A percentile compares a stretch with the other conserved stretches of the same genome.
Evolutionary conservation across 2,888 invertebrate genomes (phyloP).

Genomic region (Psylliodes chrysocephalus): DNA sequence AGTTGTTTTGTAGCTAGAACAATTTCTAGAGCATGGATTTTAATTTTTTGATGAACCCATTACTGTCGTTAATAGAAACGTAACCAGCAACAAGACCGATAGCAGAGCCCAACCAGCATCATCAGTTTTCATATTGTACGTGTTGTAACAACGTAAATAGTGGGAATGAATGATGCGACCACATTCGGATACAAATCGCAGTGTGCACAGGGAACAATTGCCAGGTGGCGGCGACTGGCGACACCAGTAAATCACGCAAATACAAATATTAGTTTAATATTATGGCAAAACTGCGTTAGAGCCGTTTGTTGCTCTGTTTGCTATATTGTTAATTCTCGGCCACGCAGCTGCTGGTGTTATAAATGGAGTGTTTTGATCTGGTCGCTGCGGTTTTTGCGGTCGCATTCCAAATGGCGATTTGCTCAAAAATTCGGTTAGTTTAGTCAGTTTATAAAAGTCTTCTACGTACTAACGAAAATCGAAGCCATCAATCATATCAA

Average conservation of each 20-base stretch:
- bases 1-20: too few species aligned
- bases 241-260: constrained; percentile 19
- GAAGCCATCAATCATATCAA: too few species aligned
- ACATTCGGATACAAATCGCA: constrained; percentile 25
- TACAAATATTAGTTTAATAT: constrained; percentile 26
- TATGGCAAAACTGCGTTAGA: constrained; percentile 22
- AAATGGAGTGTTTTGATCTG: too few species aligned
- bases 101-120: not conserved
- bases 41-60: too few species aligned
- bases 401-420: not conserved
- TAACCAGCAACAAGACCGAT: too few species aligned
- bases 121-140: constrained; percentile 6
- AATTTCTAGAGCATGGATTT: too few species aligned
- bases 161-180: constrained; percentile 23
- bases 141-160: constrained; percentile 15
- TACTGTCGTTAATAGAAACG: too few species aligned
- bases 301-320: constrained; percentile 23
- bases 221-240: constrained; percentile 25
- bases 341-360: not conserved
- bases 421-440: not conserved
- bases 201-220: constrained; percentile 14
- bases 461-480: too few species aligned
- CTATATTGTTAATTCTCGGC: constrained; percentile 1
- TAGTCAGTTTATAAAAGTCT: not conserved
- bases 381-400: not conserved